These are phyloP conservation scores for Trissolcus brochymenae DNA, from an alignment of 2,888 invertebrate species.

Conservation along the genomic window DNA sequence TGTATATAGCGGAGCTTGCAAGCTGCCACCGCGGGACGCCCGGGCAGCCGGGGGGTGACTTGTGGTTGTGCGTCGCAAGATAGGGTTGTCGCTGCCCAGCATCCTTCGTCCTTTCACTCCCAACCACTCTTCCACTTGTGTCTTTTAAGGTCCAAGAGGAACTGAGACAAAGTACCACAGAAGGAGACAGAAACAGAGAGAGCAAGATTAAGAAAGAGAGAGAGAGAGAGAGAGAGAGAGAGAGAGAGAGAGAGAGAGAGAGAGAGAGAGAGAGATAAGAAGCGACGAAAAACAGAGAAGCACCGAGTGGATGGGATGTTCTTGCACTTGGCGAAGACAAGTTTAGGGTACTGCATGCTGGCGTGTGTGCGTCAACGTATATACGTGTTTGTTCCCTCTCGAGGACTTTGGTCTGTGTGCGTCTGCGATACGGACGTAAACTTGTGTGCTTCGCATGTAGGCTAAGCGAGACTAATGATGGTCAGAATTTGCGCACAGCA, in stretches of 20 bases:
- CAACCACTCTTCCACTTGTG: slow-evolving; percentile 61
- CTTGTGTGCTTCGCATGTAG: slow-evolving; percentile 49
- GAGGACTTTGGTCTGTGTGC: slow-evolving; percentile 31
- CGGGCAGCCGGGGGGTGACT: slow-evolving; percentile 68
- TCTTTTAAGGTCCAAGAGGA: slow-evolving; percentile 67
- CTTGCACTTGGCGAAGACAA: slow-evolving; percentile 67
- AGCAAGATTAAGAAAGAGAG: slow-evolving; percentile 26
- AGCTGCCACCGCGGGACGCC: slow-evolving; percentile 58
- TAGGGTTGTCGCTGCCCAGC: slow-evolving; percentile 69
- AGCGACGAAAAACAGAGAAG: slow-evolving; percentile 37
- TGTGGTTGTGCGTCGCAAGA: slow-evolving; percentile 75
- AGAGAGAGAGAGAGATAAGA: slow-evolving; percentile 22
- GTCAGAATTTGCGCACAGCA: slow-evolving; percentile 48
- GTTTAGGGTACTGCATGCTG: slow-evolving; percentile 56
- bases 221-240: slow-evolving; percentile 23
- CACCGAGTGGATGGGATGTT: slow-evolving; percentile 63
- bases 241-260: slow-evolving; percentile 42
- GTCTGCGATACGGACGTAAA: slow-evolving; percentile 44
- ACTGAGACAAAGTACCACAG: no score
- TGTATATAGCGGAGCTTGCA: slow-evolving; percentile 58
- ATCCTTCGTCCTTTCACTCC: slow-evolving; percentile 59
- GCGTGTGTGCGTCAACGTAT: slow-evolving; percentile 53
- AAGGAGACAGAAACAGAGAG: slow-evolving; percentile 35
- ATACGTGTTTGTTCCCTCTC: slow-evolving; percentile 44
- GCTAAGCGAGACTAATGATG: slow-evolving; percentile 57